Evolutionary conservation across 2,113 vertebrate species (phyloP).

Genomic region (Leptobrachium ailaonicum): DNA sequence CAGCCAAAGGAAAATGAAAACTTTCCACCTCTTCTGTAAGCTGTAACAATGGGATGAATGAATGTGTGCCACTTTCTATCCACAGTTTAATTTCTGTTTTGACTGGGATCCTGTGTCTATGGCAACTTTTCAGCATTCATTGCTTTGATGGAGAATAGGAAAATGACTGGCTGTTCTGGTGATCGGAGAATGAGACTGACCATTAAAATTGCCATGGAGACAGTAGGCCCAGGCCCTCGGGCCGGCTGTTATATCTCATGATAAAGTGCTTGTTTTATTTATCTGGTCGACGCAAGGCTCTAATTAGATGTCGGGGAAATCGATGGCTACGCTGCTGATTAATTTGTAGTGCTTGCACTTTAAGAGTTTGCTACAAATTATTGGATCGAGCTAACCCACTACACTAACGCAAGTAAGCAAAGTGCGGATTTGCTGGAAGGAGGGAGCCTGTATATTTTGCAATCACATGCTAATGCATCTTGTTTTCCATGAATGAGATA

Average conservation of each 20-base stretch:
- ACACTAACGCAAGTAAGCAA: conserved; percentile 4
- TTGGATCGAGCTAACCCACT: conserved; percentile 19
- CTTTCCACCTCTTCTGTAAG: neutral
- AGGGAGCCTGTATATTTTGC: neutral
- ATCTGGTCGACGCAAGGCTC: conserved; percentile 19
- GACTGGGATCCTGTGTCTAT: conserved; percentile 9
- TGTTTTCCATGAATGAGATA: conserved; percentile 38
- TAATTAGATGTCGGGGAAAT: conserved; percentile 44
- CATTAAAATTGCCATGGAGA: conserved; percentile 26
- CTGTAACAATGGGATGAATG: conserved; percentile 2
- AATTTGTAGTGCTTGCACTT: conserved; percentile 44
- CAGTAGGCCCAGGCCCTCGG: conserved; percentile 5
- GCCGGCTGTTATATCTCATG: conserved; percentile 9
- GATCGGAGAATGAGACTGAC: conserved; percentile 16
- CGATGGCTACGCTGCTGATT: conserved; percentile 35
- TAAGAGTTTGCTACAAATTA: conserved; percentile 40
- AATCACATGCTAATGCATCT: conserved; percentile 27
- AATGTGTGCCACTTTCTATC: conserved; percentile 8
- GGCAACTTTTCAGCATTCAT: neutral
- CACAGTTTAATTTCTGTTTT: conserved; percentile 4
- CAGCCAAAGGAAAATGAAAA: neutral
- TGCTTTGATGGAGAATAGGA: conserved; percentile 19
- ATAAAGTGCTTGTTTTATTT: conserved; percentile 47
- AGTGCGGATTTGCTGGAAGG: neutral
- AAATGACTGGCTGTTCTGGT: conserved; percentile 11